These are phyloP conservation scores for Cisticola juncidis DNA, from an alignment of 2,113 vertebrate genomes.

Conservation along the genomic window DNA sequence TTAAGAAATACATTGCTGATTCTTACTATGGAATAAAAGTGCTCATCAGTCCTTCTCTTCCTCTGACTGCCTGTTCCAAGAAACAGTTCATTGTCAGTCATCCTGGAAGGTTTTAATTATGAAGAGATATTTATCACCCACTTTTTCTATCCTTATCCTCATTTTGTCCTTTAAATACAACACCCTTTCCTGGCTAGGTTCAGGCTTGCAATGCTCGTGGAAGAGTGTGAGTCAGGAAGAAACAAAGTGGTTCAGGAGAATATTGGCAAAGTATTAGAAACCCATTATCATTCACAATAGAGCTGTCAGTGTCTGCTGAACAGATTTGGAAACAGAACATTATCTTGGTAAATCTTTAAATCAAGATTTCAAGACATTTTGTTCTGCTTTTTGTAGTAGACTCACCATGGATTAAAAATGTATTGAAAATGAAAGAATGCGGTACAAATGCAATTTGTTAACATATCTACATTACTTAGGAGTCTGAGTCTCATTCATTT, in stretches of 20 bases:
- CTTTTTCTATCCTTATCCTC: neutral
- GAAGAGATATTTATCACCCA: neutral
- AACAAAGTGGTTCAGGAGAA: neutral
- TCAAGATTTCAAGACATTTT: neutral
- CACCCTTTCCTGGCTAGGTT: neutral
- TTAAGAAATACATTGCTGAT: neutral
- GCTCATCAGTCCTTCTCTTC: neutral
- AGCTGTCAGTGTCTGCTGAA: neutral
- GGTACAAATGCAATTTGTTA: neutral
- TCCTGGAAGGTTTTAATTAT: neutral
- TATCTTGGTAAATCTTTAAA: neutral
- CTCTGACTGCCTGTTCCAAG: neutral
- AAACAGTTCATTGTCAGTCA: neutral
- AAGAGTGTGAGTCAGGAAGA: neutral
- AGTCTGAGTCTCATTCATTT: neutral
- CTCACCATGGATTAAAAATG: neutral
- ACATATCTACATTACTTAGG: neutral
- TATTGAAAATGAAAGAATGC: neutral
- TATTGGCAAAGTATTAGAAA: neutral
- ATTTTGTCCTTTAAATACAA: neutral
- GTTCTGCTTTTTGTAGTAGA: neutral
- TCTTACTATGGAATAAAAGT: neutral
- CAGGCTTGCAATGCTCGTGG: neutral
- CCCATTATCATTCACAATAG: neutral
- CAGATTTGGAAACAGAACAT: neutral